Conservation (phyloP, 1,140 invertebrate genomes). For the Drosophila novamexicana region DNA sequence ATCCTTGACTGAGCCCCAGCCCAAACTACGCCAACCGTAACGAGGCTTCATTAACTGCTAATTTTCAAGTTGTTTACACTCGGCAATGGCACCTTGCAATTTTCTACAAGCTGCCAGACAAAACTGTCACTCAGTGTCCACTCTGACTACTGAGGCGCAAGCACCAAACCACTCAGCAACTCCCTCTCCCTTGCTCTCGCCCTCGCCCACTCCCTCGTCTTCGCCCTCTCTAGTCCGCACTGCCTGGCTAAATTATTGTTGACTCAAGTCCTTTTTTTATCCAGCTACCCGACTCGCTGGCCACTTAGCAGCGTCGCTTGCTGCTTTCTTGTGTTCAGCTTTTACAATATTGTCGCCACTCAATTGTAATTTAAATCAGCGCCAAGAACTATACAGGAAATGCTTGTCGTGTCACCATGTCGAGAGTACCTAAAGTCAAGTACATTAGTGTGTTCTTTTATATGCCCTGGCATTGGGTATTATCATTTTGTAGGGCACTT, state of each 20-base stretch:
- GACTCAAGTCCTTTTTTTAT: slow-evolving; percentile 67
- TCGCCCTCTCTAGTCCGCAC: not conserved
- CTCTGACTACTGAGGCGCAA: slow-evolving; percentile 38
- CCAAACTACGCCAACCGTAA: slow-evolving; percentile 41
- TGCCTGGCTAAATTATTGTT: slow-evolving; percentile 72
- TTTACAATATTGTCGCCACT: slow-evolving; percentile 77
- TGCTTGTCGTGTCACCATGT: slow-evolving; percentile 50
- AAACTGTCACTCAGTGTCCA: slow-evolving; percentile 70
- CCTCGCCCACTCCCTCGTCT: not conserved
- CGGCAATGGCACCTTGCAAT: slow-evolving; percentile 51
- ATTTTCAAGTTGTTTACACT: slow-evolving; percentile 81
- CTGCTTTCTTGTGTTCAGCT: slow-evolving; percentile 24
- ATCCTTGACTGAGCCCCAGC: slow-evolving; percentile 31
- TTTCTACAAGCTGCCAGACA: slow-evolving; percentile 47
- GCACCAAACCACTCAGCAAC: slow-evolving; percentile 24
- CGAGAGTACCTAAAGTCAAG: slow-evolving; percentile 20
- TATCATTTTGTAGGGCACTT: not conserved
- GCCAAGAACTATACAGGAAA: slow-evolving; percentile 43
- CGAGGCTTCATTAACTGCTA: slow-evolving; percentile 79
- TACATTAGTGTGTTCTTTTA: slow-evolving; percentile 27
- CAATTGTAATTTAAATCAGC: slow-evolving; percentile 81
- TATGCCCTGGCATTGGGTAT: not conserved
- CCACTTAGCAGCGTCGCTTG: slow-evolving; percentile 61
- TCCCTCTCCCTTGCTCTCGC: not conserved
- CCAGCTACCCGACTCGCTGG: slow-evolving; percentile 32